Evolutionary conservation across 1,140 invertebrate genomes (phyloP), one percentile per base, ranked within the genome.

Genomic region (Tetramorium alpestre): DNA sequence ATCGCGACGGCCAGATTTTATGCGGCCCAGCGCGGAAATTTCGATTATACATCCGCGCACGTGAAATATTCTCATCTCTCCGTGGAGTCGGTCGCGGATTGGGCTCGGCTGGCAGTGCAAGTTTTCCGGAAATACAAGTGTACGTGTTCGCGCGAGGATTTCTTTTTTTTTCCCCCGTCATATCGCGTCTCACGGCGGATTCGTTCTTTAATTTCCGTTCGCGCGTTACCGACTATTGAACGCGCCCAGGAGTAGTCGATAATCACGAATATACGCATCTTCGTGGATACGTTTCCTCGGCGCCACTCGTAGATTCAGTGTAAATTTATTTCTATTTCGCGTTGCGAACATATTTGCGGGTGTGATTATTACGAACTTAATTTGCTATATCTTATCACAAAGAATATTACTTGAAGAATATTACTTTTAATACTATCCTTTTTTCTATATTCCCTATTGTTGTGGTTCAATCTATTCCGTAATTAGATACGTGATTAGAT

Each of bases 181-280:
- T 54, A 54, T 72, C 67, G 80, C 38, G 54, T 73, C 80, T 84
- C 80, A 72, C 80, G 69, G 80, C 80, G 69, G 69, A 73, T 84
- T 84, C 80, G 80, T 84, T 73, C 69, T 84, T 84, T 84, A 84
- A 84, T 84, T 84, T 84, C 80, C 80, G 80, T 60, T 80, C 80
- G 38, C 51, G 67, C 80, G 80, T 62, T 75, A 84, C 80, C 28
- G 54, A 28, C 69, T 60, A 84, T 84, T 73, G 51, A 75, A 49
- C 72, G 65, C 25, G 54, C 47, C 69, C 54, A 47, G 18, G 80
- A 60, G 54, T 33, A 58, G 38, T 69, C 80, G 54, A 72, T 49
- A 70, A 84, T 84, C 54, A 47, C n/a, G 38, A 41, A 54, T n/a
- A 44, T 58, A 73, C 80, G 67, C 80, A 73, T 72, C 41, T 82